phyloP scores from a whole-genome alignment of 2,113 vertebrate genomes.

The Gymnobelideus leadbeateri region DNA sequence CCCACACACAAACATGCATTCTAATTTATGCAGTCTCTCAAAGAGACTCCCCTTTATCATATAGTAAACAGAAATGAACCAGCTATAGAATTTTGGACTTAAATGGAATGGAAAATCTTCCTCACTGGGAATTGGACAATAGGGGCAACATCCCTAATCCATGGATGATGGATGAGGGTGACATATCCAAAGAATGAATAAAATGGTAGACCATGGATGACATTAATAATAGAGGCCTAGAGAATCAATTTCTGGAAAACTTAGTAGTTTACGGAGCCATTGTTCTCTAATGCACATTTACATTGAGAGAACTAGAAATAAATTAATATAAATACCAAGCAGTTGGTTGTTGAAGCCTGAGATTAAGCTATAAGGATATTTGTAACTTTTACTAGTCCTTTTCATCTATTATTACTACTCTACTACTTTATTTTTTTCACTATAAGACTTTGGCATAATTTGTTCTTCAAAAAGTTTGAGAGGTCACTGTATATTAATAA shows the following conservation, averaged over 20 bases:
- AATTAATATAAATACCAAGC: neutral
- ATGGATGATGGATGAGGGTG: neutral
- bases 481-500: neutral
- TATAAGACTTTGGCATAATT: neutral
- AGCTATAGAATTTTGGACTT: neutral
- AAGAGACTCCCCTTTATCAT: no score
- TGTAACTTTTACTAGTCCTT: neutral
- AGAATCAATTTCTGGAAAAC: neutral
- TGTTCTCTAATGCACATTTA: neutral
- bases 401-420: neutral
- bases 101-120: neutral
- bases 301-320: neutral
- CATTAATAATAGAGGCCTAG: neutral
- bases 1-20: no score
- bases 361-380: neutral
- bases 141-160: neutral
- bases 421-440: neutral
- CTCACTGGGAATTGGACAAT: neutral
- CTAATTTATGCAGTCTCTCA: no score
- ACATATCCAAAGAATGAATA: neutral
- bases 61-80: neutral
- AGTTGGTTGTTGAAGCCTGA: neutral
- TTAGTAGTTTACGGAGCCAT: neutral
- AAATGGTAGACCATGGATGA: neutral
- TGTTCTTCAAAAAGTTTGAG: neutral